Evolutionary conservation across 1,140 invertebrate species (phyloP), one percentile per base, ranked within the genome.

Genomic region (Harpegnathos saltator): DNA sequence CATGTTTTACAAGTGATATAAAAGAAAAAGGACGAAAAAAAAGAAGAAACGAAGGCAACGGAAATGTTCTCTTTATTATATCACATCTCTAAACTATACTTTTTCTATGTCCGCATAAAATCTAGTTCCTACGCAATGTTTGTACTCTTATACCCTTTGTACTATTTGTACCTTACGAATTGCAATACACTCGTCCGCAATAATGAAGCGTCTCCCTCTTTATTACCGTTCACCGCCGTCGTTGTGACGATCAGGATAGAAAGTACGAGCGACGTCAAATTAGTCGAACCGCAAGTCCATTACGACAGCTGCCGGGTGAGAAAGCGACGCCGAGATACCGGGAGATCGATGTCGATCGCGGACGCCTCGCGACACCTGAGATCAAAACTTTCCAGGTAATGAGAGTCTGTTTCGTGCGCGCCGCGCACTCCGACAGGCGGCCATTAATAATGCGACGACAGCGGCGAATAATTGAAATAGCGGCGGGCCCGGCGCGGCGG

Each of bases 121-220:
- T 93, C 92, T 94, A 94, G 93, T 94, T 94, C 93, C 93, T 94
- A 94, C 89, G 93, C 92, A 93, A 94, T 93, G 90, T 94, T 94
- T 94, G 92, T 94, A 94, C 91, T 94, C 92, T 94, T 93, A 93
- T 94, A 94, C 90, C 93, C 93, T 94, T 94, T 94, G 91, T 94
- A 94, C 93, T 93, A 92, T 94, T 94, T 94, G 93, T 94, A 94
- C 93, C 93, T 93, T 92, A 91, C 89, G 89, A 93, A 93, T 93
- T 92, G 92, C 92, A 94, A 94, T 94, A 94, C 92, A 94, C 89
- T 94, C 93, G 93, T 94, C 93, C 91, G 91, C 91, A 93, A 93
- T 93, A 92, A 92, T 91, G 11, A 78, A 12, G 15, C 11, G 50
- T 19, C 58, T 59, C 75, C 17, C 58, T 69, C 63, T 63, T 78